Evolutionary conservation across 2,888 invertebrate species (phyloP), one percentile per base, ranked within the genome.

Genomic region (Cheilosia variabilis): DNA sequence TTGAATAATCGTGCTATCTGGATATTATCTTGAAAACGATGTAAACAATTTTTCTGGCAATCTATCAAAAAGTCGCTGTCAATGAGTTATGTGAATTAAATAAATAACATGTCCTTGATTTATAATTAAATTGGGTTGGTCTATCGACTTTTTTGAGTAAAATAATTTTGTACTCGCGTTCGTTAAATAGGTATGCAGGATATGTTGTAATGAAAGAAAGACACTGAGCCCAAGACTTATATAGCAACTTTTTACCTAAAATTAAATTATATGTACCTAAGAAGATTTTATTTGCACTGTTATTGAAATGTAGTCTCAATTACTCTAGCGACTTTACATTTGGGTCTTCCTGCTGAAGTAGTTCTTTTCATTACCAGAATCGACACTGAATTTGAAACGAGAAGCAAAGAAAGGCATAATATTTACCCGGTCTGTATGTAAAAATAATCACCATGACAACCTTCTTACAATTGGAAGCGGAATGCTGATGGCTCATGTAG

Each of bases 21-120:
- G 19, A 50, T 50, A 57, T 63, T 19, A 41, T 63, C 69, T 57
- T 62, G 55, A 47, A 52, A 57, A 58, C 22, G 31, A 52, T 58
- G 63, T 71, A 27, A 66, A 75, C 2, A 72, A 65, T 58, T 52
- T 79, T 57, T 17, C 19, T 41, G 55, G 55, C 41, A 47, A 57
- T 57, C 31, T 63, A 72, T 79, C 52, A 31, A 65, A 69, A 47
- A 24, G 62, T 37, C 66, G 10, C 62, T 62, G 41, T 27, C 9
- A 69, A 55, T 57, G 34, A 53, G 53, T 45, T 4, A 69, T 63
- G 15, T 50, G 19, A 31, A 58, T 24, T 24, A 63, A 72, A 65
- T 72, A 52, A 65, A 65, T 72, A 52, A 65, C 72, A 72, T 79
- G 79, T 66, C 79, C 72, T 79, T 66, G 65, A 79, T 66, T 79